These are phyloP conservation scores for Lithobates pipiens DNA, from an alignment of 2,797 vertebrate species.

Conservation along the genomic window DNA sequence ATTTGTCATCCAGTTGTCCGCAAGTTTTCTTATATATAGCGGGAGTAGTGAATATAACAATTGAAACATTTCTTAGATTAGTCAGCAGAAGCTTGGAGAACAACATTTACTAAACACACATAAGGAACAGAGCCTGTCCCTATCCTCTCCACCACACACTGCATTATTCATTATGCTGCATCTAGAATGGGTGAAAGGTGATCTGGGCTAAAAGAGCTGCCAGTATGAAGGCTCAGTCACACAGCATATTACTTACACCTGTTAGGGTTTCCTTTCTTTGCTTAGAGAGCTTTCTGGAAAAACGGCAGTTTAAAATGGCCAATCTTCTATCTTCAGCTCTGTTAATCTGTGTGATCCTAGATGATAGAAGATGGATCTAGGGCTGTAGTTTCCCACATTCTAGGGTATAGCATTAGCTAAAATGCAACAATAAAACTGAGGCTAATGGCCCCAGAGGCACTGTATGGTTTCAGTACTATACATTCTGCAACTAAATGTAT, in stretches of 20 bases:
- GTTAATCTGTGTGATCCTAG: not conserved
- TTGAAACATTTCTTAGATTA: not conserved
- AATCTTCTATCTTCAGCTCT: no score
- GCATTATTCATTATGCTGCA: conserved; percentile 33
- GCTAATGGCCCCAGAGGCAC: no score
- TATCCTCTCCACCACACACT: not conserved
- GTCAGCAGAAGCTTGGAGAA: not conserved
- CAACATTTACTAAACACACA: not conserved
- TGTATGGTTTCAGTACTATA: no score
- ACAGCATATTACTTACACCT: conserved; percentile 26
- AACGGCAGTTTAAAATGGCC: not conserved
- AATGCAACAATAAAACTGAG: no score
- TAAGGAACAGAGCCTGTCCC: not conserved
- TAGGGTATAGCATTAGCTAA: no score
- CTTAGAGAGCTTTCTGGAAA: not conserved
- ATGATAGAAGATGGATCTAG: no score
- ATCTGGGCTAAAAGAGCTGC: conserved; percentile 9
- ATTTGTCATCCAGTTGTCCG: conserved; percentile 12
- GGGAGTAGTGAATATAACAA: not conserved
- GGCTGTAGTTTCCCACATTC: no score
- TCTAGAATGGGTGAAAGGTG: conserved; percentile 33
- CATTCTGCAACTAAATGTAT: no score
- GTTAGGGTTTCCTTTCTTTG: not conserved
- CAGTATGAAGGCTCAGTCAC: not conserved
- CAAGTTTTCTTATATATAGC: not conserved